These are phyloP conservation scores for Cotesia typhae DNA, from an alignment of 1,140 invertebrate species.

Conservation along the genomic window DNA sequence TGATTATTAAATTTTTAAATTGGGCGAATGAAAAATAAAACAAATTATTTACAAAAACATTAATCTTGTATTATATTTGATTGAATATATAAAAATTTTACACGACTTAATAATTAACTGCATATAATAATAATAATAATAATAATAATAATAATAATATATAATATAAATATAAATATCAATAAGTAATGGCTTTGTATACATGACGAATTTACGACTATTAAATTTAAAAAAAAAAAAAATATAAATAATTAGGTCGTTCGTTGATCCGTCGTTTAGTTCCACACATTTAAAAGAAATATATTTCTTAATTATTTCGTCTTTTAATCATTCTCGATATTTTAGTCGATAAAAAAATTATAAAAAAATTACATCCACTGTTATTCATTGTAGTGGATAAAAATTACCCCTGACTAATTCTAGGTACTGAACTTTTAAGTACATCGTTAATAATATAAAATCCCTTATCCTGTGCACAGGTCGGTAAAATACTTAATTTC, in stretches of 20 bases:
- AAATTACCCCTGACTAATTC: constrained; percentile 16
- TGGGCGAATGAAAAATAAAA: background rate
- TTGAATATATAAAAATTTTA: constrained; percentile 27
- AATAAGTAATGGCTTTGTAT: constrained; percentile 4
- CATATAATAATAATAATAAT: background rate
- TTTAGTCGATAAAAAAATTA: too few species aligned
- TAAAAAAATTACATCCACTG: too few species aligned
- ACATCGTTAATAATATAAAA: constrained; percentile 17
- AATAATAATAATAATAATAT: background rate
- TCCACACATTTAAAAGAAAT: constrained; percentile 9
- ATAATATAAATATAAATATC: constrained; percentile 16
- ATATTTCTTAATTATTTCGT: background rate
- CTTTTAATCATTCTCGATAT: background rate
- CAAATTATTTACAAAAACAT: constrained; percentile 23
- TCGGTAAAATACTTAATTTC: constrained; percentile 20
- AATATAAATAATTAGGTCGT: background rate
- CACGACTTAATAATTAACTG: constrained; percentile 10
- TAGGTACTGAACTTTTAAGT: constrained; percentile 18
- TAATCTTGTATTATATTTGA: constrained; percentile 20
- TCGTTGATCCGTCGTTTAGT: background rate
- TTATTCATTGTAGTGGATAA: background rate
- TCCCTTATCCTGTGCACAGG: background rate
- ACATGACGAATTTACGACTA: background rate
- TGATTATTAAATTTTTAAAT: too few species aligned
- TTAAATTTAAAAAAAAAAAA: background rate